These are phyloP conservation scores for Drosophila sp. DNA, from an alignment of 1,140 invertebrate genomes.

Conservation along the genomic window DNA sequence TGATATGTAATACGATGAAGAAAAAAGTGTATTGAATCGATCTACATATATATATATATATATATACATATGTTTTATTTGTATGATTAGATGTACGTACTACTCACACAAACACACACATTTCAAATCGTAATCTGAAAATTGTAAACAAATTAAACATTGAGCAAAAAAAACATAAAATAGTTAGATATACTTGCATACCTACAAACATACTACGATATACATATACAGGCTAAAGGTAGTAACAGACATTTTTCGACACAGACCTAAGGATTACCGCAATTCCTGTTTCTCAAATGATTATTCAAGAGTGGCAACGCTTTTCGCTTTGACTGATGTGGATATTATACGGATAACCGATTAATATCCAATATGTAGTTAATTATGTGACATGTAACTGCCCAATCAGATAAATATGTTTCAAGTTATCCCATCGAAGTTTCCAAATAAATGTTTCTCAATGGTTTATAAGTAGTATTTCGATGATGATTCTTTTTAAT, in stretches of 20 bases:
- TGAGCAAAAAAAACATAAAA: not conserved
- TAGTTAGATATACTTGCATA: not conserved
- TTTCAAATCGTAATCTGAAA: conserved; percentile 2
- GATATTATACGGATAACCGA: too few species aligned
- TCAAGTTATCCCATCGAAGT: conserved; percentile 1
- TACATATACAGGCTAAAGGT: not conserved
- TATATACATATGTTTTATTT: conserved; percentile 43
- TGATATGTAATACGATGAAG: conserved; percentile 14
- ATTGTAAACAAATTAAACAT: not conserved
- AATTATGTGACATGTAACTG: too few species aligned
- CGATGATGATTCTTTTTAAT: not conserved
- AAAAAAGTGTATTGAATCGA: conserved; percentile 3
- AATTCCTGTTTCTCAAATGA: not conserved
- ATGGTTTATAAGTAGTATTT: not conserved
- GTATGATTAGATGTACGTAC: conserved; percentile 36
- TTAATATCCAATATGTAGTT: too few species aligned
- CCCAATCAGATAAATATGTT: not conserved
- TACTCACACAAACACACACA: conserved; percentile 15
- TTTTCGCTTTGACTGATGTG: not conserved
- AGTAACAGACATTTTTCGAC: not conserved
- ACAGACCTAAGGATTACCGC: not conserved
- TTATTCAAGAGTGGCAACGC: not conserved
- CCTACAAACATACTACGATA: not conserved
- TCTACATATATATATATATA: conserved; percentile 23
- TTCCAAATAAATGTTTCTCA: not conserved